These are phyloP conservation scores for Drosophila auraria DNA, from an alignment of 1,140 invertebrate genomes.

Conservation along the genomic window DNA sequence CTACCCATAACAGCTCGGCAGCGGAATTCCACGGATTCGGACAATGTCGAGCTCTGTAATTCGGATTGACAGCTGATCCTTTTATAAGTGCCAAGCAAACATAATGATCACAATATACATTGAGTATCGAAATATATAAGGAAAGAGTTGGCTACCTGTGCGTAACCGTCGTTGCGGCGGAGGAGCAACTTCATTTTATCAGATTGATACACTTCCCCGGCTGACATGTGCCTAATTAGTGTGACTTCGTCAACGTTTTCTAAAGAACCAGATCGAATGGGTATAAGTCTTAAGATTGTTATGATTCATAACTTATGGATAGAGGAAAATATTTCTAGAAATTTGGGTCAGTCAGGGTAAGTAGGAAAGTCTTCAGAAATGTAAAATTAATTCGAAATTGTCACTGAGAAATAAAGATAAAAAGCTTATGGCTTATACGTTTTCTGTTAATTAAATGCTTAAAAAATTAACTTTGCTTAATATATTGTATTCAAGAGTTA, in stretches of 20 bases:
- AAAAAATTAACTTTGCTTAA: not conserved
- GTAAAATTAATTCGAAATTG: not conserved
- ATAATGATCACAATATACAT: conserved; percentile 34
- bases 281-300: not conserved
- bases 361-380: not conserved
- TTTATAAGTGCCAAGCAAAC: conserved; percentile 23
- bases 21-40: conserved; percentile 44
- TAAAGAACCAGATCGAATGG: not conserved
- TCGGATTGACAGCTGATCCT: conserved; percentile 49
- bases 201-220: conserved; percentile 27
- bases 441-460: not conserved
- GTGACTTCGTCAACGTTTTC: conserved; percentile 12
- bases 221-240: conserved; percentile 36
- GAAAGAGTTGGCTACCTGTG: conserved; percentile 36
- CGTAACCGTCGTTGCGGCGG: conserved; percentile 22
- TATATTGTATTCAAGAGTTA: not conserved
- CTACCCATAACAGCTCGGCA: conserved; percentile 43
- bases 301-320: not conserved
- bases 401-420: not conserved
- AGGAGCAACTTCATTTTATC: conserved; percentile 42
- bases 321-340: not conserved
- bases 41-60: conserved; percentile 36
- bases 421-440: not conserved
- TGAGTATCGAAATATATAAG: too few relatives aligned
- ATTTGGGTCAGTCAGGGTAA: not conserved